Conservation (phyloP, 92 coral and sea anemone genomes). For the Umimayanthus kanabou region DNA sequence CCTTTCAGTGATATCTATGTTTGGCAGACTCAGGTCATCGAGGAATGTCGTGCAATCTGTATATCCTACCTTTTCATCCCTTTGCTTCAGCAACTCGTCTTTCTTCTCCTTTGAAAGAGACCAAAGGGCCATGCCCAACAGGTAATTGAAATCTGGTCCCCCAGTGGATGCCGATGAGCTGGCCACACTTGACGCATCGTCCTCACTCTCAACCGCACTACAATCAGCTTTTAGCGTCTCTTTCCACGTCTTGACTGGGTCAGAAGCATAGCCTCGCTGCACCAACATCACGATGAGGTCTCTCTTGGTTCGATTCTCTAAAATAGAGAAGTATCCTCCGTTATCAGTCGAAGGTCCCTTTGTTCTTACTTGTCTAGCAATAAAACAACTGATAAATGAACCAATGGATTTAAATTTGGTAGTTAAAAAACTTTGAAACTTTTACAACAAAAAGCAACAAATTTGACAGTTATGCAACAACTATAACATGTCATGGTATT, state of each 20-base stretch:
- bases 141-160: conserved; percentile 90
- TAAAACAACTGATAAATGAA: neutral
- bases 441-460: too few species aligned
- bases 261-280: conserved; percentile 83
- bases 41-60: too few species aligned
- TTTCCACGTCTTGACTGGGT: conserved; percentile 92
- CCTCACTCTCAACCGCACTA: conserved; percentile 58
- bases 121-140: conserved; percentile 82
- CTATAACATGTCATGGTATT: too few species aligned
- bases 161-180: conserved; percentile 72
- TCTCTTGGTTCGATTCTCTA: conserved; percentile 83
- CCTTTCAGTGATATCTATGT: too few species aligned
- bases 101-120: conserved; percentile 90
- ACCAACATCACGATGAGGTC: conserved; percentile 77
- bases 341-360: neutral
- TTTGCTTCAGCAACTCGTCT: conserved; percentile 85
- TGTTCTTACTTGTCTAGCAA: too few species aligned
- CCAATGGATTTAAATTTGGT: neutral
- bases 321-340: neutral
- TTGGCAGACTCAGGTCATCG: too few species aligned
- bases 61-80: conserved; percentile 81
- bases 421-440: too few species aligned
- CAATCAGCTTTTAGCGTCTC: conserved; percentile 58
- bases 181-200: conserved; percentile 71
- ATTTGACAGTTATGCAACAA: too few species aligned